phyloP scores from a whole-genome alignment of 2,888 invertebrate genomes.

The Aethes cnicana region DNA sequence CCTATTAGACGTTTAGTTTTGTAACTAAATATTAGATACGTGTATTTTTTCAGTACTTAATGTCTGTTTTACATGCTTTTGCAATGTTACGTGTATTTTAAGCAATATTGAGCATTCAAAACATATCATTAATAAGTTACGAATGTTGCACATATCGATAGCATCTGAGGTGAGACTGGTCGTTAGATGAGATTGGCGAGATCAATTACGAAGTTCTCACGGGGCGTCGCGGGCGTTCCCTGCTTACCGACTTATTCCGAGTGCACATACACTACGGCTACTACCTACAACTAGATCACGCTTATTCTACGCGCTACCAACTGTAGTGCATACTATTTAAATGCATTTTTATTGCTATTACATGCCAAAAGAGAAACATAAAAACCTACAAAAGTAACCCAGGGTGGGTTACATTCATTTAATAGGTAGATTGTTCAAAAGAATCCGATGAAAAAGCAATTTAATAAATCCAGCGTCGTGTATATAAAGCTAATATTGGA shows the following conservation, averaged over 20 bases:
- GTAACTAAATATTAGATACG: too few relatives aligned
- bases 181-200: constrained; percentile 67
- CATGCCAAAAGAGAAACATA: too few relatives aligned
- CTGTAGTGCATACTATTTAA: background rate
- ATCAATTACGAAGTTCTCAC: constrained; percentile 77
- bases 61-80: background rate
- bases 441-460: too few relatives aligned
- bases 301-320: constrained; percentile 4
- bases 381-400: too few relatives aligned
- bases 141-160: constrained; percentile 27
- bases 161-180: constrained; percentile 33
- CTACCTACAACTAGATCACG: constrained; percentile 20
- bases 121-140: constrained; percentile 17
- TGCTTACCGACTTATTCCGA: constrained; percentile 35
- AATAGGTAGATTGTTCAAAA: too few relatives aligned
- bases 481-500: too few relatives aligned
- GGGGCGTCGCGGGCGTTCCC: constrained; percentile 44
- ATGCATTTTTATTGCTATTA: background rate
- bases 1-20: too few relatives aligned
- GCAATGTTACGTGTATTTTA: background rate
- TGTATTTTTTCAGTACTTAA: too few relatives aligned
- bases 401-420: too few relatives aligned
- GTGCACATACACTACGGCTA: constrained; percentile 22
- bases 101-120: background rate
- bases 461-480: too few relatives aligned